These are phyloP conservation scores for Synaphobranchus kaupii DNA, from an alignment of 2,797 vertebrate genomes.

Conservation along the genomic window DNA sequence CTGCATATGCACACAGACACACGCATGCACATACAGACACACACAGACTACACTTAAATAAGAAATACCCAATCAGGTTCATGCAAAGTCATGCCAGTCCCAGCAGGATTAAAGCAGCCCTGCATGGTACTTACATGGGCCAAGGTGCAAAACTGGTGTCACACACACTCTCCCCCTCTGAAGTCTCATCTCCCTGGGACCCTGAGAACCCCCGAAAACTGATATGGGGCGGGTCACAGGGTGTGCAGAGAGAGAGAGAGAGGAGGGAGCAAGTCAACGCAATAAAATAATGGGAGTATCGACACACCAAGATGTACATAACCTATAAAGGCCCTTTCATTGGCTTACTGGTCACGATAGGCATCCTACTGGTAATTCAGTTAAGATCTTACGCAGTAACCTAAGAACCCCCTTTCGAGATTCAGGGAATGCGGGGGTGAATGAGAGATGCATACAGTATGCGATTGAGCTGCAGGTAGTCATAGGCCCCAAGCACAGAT, in stretches of 20 bases:
- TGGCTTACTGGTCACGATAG: neutral
- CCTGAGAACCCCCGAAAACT: conserved; percentile 10
- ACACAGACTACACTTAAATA: neutral
- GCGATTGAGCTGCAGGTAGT: neutral
- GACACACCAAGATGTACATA: neutral
- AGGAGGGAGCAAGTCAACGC: neutral
- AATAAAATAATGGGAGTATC: neutral
- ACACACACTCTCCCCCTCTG: conserved; percentile 45
- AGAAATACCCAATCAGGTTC: neutral
- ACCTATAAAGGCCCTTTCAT: neutral
- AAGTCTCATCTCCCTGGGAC: conserved; percentile 38
- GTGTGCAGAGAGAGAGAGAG: neutral
- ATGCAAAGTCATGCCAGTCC: conserved; percentile 20
- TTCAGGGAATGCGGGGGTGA: neutral
- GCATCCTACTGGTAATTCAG: neutral
- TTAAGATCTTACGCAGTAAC: neutral
- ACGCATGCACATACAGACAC: neutral
- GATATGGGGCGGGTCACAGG: conserved; percentile 1
- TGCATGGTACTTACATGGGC: conserved; percentile 47
- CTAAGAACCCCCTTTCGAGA: neutral
- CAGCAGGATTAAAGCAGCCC: conserved; percentile 27
- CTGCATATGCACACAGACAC: neutral
- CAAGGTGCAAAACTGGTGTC: conserved; percentile 48
- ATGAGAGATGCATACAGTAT: neutral
- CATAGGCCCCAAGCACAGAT: neutral